Percentiles rank a stretch among this genome's conserved stretches.
These are phyloP conservation scores for Coecobrya sp. DNA, from an alignment of 2,888 invertebrate species.

Conservation along the genomic window DNA sequence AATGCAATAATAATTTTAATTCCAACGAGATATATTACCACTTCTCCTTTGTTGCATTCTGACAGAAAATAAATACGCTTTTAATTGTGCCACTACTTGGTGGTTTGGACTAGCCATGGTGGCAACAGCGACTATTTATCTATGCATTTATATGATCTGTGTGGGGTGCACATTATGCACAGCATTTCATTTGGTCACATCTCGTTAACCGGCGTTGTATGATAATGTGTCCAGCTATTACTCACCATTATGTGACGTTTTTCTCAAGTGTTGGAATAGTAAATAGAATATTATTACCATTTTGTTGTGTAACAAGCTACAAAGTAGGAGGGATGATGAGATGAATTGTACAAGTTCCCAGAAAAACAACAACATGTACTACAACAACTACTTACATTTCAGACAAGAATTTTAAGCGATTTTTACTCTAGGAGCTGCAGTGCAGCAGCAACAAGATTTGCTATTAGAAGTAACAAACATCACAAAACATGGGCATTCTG, in stretches of 20 bases:
- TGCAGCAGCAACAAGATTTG: neutral
- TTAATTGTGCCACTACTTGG: too few relatives aligned
- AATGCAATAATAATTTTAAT: too few relatives aligned
- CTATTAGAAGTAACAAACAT: constrained; percentile 33
- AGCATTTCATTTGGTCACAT: constrained; percentile 70
- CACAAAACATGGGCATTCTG: constrained; percentile 45
- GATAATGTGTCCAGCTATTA: constrained; percentile 49
- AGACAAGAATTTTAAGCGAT: constrained; percentile 13
- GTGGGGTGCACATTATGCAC: constrained; percentile 1
- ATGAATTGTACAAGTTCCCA: constrained; percentile 5
- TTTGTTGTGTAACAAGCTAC: constrained; percentile 6
- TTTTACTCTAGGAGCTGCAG: neutral
- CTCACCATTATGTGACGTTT: constrained; percentile 9
- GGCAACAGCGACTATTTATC: neutral
- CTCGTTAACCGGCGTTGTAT: constrained; percentile 67
- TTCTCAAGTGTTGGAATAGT: constrained; percentile 7
- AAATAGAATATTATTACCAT: constrained; percentile 23
- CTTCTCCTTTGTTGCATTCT: too few relatives aligned
- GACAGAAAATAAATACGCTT: too few relatives aligned
- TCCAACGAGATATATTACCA: too few relatives aligned
- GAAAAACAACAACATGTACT: neutral
- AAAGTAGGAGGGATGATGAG: neutral
- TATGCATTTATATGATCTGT: neutral
- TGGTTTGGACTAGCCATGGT: too few relatives aligned
- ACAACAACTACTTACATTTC: neutral